Evolutionary conservation across 2,888 invertebrate species (phyloP).

Genomic region (Coecobrya sp.): DNA sequence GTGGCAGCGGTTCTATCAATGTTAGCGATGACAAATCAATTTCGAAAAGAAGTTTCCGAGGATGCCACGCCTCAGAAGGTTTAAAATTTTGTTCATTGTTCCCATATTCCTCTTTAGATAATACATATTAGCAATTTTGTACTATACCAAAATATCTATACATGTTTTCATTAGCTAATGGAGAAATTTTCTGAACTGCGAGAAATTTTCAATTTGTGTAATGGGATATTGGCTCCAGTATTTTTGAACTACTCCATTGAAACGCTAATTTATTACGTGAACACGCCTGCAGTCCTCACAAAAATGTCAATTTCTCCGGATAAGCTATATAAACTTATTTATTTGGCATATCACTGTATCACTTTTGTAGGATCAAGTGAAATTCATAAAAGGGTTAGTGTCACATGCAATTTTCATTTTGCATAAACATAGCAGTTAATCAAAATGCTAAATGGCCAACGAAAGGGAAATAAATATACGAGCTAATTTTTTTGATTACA

Average conservation of each 20-base stretch:
- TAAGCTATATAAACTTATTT: constrained; percentile 37
- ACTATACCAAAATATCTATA: too few relatives aligned
- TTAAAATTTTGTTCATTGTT: not conserved
- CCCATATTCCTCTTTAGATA: too few relatives aligned
- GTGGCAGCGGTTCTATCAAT: not conserved
- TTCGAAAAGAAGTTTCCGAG: not conserved
- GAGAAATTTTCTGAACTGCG: not conserved
- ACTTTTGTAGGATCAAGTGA: constrained; percentile 11
- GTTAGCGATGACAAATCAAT: not conserved
- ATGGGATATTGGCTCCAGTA: constrained; percentile 1
- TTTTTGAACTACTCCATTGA: not conserved
- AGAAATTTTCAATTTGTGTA: constrained; percentile 3
- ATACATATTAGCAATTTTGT: too few relatives aligned
- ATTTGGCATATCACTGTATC: not conserved
- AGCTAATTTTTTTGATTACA: not conserved
- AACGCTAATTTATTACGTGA: constrained; percentile 30
- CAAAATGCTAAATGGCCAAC: not conserved
- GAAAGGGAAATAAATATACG: not conserved
- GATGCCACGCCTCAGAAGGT: not conserved
- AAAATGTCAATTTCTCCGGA: not conserved
- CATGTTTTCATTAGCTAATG: constrained; percentile 34
- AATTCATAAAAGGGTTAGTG: constrained; percentile 32
- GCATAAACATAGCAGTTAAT: too few relatives aligned
- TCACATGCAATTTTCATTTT: not conserved
- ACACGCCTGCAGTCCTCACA: constrained; percentile 15